These are phyloP conservation scores for Harmothoe impar DNA, from an alignment of 2,888 invertebrate genomes.

Conservation along the genomic window DNA sequence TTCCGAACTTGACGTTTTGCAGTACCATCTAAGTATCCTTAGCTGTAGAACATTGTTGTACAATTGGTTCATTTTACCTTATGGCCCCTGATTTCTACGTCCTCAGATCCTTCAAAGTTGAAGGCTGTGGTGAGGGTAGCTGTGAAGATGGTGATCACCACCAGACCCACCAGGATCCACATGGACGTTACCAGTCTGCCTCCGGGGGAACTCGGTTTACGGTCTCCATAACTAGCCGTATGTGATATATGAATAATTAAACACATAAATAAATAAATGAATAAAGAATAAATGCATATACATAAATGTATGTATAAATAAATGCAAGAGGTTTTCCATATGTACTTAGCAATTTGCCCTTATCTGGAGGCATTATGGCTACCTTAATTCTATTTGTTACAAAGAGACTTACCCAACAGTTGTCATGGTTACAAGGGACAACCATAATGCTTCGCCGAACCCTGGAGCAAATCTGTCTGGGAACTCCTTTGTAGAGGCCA, in stretches of 20 bases:
- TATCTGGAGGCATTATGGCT: neutral
- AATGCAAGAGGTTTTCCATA: too few relatives aligned
- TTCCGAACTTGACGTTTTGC: too few relatives aligned
- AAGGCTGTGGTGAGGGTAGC: conserved; percentile 50
- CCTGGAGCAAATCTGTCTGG: neutral
- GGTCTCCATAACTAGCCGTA: conserved; percentile 42
- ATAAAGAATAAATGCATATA: neutral
- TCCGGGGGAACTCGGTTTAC: neutral
- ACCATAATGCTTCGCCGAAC: conserved; percentile 1
- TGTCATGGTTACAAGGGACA: conserved; percentile 8
- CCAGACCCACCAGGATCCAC: conserved; percentile 52
- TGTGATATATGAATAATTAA: neutral
- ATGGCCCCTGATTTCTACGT: neutral
- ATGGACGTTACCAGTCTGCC: neutral
- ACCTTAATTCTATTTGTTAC: too few relatives aligned
- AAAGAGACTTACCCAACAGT: conserved; percentile 30
- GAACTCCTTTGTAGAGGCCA: neutral
- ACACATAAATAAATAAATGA: neutral
- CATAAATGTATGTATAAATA: neutral
- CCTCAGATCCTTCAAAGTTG: neutral
- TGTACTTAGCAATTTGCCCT: neutral
- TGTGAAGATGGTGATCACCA: conserved; percentile 30
- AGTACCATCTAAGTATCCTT: too few relatives aligned
- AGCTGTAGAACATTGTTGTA: too few relatives aligned
- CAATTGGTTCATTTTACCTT: neutral